A percentile compares a stretch with the other conserved stretches of the same genome.
phyloP scores from a whole-genome alignment of 2,113 vertebrate species.

The Naja naja region DNA sequence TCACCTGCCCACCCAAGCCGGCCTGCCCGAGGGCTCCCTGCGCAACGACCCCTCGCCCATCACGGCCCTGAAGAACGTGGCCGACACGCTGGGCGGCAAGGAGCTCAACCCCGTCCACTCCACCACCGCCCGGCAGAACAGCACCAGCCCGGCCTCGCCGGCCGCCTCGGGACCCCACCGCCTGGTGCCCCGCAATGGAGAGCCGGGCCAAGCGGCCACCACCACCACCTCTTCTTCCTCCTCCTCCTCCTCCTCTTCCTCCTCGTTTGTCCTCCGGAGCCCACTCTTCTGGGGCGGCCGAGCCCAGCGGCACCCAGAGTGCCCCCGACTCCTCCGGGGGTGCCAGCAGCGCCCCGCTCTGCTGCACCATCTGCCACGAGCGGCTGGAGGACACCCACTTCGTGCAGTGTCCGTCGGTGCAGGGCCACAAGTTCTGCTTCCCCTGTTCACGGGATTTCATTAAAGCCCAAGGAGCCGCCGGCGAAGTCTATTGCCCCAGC shows the following conservation, averaged over 20 bases:
- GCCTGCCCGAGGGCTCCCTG: constrained; percentile 59
- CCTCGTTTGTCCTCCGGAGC: not conserved
- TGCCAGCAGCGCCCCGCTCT: constrained; percentile 72
- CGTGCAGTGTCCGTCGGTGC: constrained; percentile 86
- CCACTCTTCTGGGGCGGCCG: constrained; percentile 25
- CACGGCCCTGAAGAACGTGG: constrained; percentile 79
- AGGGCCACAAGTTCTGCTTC: constrained; percentile 87
- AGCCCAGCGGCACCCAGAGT: constrained; percentile 66
- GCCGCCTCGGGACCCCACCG: constrained; percentile 75
- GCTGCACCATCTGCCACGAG: constrained; percentile 86
- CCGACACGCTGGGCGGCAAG: constrained; percentile 76
- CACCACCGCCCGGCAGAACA: constrained; percentile 67
- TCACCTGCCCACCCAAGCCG: constrained; percentile 39
- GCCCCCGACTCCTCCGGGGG: constrained; percentile 59
- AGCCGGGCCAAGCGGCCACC: constrained; percentile 56
- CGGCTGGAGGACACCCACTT: constrained; percentile 83
- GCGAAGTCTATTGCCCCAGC: constrained; percentile 87
- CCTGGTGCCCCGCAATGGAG: constrained; percentile 74
- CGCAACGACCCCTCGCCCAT: constrained; percentile 79
- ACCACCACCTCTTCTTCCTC: constrained; percentile 46
- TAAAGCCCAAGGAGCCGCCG: constrained; percentile 76
- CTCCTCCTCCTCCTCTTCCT: constrained; percentile 57
- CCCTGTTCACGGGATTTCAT: constrained; percentile 87
- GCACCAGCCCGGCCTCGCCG: constrained; percentile 76
- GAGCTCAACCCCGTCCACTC: constrained; percentile 71